phyloP scores from a whole-genome alignment of 2,113 vertebrate species.

The Suricata suricatta region DNA sequence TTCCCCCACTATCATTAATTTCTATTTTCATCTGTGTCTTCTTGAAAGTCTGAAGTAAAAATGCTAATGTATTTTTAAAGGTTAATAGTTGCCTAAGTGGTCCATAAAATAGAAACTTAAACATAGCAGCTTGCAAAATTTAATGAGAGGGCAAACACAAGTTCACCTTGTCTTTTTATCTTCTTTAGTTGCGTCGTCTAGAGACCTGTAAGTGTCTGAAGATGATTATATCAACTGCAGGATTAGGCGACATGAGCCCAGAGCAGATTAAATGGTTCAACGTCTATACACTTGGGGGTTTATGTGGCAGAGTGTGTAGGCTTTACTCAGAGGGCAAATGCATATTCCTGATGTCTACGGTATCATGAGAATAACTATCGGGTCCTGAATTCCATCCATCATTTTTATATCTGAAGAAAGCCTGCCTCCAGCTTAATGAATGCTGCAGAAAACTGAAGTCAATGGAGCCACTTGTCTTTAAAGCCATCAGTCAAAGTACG shows the following conservation, averaged over 20 bases:
- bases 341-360: neutral
- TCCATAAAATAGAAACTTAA: conserved; percentile 70
- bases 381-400: neutral
- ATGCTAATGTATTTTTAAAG: conserved; percentile 73
- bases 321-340: neutral
- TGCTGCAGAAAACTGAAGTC: neutral
- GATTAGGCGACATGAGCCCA: neutral
- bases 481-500: neutral
- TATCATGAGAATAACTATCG: neutral
- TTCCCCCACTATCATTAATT: neutral
- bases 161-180: conserved; percentile 70
- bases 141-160: conserved; percentile 60
- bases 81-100: conserved; percentile 76
- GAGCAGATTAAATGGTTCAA: conserved; percentile 49
- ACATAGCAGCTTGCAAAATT: conserved; percentile 60
- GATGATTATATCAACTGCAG: conserved; percentile 55
- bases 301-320: neutral
- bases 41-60: conserved; percentile 66
- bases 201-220: conserved; percentile 36
- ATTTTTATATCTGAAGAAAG: neutral
- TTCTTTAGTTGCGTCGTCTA: conserved; percentile 19
- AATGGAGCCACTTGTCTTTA: neutral
- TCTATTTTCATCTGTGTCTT: conserved; percentile 33
- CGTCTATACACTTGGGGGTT: neutral
- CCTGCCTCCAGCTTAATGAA: neutral